A percentile compares a stretch with the other conserved stretches of the same genome.
Evolutionary conservation across 2,888 invertebrate genomes (phyloP).

Genomic region (Lumbricus terrestris): DNA sequence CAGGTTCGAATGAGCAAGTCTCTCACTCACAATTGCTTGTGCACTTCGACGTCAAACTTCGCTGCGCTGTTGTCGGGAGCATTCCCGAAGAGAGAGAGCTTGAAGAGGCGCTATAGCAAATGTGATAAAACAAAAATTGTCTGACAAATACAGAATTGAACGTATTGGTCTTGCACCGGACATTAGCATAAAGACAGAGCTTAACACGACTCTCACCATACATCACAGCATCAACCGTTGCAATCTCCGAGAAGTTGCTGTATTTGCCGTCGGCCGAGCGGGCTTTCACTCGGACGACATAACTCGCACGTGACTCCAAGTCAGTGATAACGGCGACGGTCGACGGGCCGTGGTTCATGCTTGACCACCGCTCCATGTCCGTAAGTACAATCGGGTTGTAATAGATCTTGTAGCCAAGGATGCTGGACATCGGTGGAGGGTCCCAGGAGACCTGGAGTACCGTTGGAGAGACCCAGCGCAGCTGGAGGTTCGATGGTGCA

Average conservation of each 20-base stretch:
- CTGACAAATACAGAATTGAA: background rate
- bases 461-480: slow-evolving; percentile 89
- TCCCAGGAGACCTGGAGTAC: slow-evolving; percentile 74
- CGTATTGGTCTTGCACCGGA: background rate
- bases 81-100: too few relatives aligned
- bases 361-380: slow-evolving; percentile 51
- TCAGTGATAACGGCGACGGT: slow-evolving; percentile 45
- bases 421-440: slow-evolving; percentile 62
- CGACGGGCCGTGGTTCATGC: slow-evolving; percentile 46
- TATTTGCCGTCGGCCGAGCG: slow-evolving; percentile 50
- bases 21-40: too few relatives aligned
- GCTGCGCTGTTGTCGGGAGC: too few relatives aligned
- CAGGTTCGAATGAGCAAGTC: too few relatives aligned
- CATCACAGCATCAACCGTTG: background rate
- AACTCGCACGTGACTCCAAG: slow-evolving; percentile 47
- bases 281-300: slow-evolving; percentile 54
- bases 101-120: too few relatives aligned
- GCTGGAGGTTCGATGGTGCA: slow-evolving; percentile 87
- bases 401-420: slow-evolving; percentile 55
- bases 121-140: too few relatives aligned
- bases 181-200: background rate
- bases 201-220: background rate
- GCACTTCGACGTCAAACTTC: too few relatives aligned
- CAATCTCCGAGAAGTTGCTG: slow-evolving; percentile 48
- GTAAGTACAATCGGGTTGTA: slow-evolving; percentile 50